A percentile compares a stretch with the other conserved stretches of the same genome.
phyloP scores from a whole-genome alignment of 2,888 invertebrate species.

The Drosophila engyochracea region DNA sequence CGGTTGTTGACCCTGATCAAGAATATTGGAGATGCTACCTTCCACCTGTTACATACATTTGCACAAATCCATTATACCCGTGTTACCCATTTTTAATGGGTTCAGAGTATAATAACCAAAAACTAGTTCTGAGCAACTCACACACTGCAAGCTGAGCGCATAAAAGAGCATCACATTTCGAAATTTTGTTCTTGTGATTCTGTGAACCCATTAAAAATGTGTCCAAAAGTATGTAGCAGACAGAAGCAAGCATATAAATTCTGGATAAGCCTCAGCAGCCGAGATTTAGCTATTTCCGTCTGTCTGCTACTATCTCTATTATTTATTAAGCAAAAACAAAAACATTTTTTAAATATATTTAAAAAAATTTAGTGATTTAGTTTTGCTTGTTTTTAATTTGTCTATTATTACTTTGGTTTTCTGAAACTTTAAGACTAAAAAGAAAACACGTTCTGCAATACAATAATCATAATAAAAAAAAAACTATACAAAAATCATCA shows the following conservation, averaged over 20 bases:
- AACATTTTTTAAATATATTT: slow-evolving; percentile 35
- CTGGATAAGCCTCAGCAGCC: not conserved
- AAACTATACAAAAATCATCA: slow-evolving; percentile 28
- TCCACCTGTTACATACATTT: too few relatives aligned
- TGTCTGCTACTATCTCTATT: not conserved
- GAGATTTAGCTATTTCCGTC: not conserved
- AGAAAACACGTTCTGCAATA: slow-evolving; percentile 66
- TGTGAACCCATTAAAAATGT: not conserved
- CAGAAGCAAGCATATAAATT: not conserved
- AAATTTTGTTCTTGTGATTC: not conserved
- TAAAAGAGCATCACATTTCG: not conserved
- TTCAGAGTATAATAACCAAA: slow-evolving; percentile 6
- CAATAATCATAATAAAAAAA: slow-evolving; percentile 4
- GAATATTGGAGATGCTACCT: too few relatives aligned
- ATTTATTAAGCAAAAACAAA: not conserved
- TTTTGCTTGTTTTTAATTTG: slow-evolving; percentile 35
- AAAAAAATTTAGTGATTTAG: slow-evolving; percentile 47
- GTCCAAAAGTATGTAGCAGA: not conserved
- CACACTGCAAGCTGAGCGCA: not conserved
- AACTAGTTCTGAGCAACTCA: slow-evolving; percentile 1
- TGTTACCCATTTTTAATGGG: too few relatives aligned
- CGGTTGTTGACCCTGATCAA: too few relatives aligned
- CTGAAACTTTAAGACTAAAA: slow-evolving; percentile 84
- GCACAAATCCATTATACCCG: too few relatives aligned
- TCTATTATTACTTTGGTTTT: slow-evolving; percentile 60